These are phyloP conservation scores for Ametastegia equiseti DNA, from an alignment of 2,888 invertebrate species.

Conservation along the genomic window DNA sequence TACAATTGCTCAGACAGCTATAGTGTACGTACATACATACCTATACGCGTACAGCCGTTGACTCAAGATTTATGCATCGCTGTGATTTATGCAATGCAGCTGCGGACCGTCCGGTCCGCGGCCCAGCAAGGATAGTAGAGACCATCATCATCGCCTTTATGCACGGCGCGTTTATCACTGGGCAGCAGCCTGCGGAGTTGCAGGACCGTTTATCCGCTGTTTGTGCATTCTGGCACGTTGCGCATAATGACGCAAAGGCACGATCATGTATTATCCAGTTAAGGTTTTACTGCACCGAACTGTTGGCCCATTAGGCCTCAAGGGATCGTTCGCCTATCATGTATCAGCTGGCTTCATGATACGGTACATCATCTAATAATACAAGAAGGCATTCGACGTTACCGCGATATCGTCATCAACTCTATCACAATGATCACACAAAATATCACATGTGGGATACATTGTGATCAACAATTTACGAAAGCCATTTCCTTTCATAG, in stretches of 20 bases:
- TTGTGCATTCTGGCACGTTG: slow-evolving; percentile 44
- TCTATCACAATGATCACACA: not conserved
- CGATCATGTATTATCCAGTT: slow-evolving; percentile 46
- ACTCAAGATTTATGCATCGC: not conserved
- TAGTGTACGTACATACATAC: not conserved
- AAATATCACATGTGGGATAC: no score
- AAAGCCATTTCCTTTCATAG: no score
- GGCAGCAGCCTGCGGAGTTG: not conserved
- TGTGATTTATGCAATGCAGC: slow-evolving; percentile 16
- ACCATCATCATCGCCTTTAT: slow-evolving; percentile 14
- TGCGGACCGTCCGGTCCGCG: not conserved
- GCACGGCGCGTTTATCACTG: slow-evolving; percentile 11
- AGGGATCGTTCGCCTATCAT: slow-evolving; percentile 17
- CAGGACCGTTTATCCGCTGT: slow-evolving; percentile 39
- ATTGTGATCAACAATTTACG: no score
- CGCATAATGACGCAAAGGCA: slow-evolving; percentile 25
- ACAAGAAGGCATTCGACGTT: not conserved
- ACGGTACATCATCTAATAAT: slow-evolving; percentile 9
- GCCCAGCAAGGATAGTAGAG: not conserved
- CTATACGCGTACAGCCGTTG: not conserved
- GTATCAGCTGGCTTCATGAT: not conserved
- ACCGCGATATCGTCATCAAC: not conserved
- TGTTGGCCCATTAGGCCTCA: slow-evolving; percentile 8
- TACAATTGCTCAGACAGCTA: not conserved
- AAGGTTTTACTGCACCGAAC: slow-evolving; percentile 33